Conservation (phyloP, 2,888 invertebrate species). For the Theristus sp. region DNA sequence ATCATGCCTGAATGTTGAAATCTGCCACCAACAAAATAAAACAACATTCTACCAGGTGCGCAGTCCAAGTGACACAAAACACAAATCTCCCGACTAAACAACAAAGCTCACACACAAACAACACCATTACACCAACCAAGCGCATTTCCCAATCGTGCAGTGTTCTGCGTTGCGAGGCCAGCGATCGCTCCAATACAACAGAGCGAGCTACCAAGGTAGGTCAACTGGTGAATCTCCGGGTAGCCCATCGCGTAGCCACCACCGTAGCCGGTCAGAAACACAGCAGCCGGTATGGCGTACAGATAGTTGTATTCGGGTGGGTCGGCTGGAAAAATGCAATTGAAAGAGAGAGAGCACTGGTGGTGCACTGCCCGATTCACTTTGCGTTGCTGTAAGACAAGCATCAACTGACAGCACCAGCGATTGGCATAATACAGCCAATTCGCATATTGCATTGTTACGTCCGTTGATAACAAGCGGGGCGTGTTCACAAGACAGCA, state of each 20-base stretch:
- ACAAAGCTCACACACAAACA: background rate
- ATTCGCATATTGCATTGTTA: too few species aligned
- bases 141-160: slow-evolving; percentile 61
- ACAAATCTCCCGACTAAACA: background rate
- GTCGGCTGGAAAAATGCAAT: slow-evolving; percentile 42
- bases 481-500: too few species aligned
- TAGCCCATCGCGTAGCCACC: slow-evolving; percentile 47
- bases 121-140: slow-evolving; percentile 45
- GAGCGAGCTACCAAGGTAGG: slow-evolving; percentile 57
- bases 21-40: background rate
- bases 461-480: too few species aligned
- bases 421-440: too few species aligned
- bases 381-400: too few species aligned
- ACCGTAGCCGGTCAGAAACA: slow-evolving; percentile 34
- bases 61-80: too few species aligned
- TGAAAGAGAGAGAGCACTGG: too few species aligned
- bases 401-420: too few species aligned
- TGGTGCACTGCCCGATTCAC: too few species aligned
- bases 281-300: slow-evolving; percentile 48
- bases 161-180: slow-evolving; percentile 60
- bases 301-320: slow-evolving; percentile 65
- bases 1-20: slow-evolving; percentile 39
- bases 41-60: too few species aligned
- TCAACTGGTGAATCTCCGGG: slow-evolving; percentile 65
- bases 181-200: slow-evolving; percentile 74